A percentile compares a stretch with the other conserved stretches of the same genome.
These are phyloP conservation scores for Solenopsis invicta DNA, from an alignment of 1,140 invertebrate genomes.

Conservation along the genomic window DNA sequence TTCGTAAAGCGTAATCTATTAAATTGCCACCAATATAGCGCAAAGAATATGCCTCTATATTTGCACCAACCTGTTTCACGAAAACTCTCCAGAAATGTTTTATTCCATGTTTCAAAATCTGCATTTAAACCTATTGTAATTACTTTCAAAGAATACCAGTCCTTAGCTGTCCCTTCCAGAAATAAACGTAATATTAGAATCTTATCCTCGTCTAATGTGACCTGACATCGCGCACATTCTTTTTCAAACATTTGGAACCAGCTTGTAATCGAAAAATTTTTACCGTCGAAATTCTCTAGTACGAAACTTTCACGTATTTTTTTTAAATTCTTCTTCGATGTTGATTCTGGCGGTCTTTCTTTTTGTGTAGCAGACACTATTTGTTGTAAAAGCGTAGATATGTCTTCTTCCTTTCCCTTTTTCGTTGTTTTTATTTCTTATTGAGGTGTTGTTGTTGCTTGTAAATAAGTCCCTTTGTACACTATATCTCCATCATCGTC, in stretches of 20 bases:
- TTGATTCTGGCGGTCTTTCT: not conserved
- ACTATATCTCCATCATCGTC: not conserved
- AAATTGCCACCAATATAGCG: not conserved
- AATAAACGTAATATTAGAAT: not conserved
- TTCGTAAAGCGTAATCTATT: not conserved
- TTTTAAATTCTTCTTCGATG: not conserved
- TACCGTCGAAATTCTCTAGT: not conserved
- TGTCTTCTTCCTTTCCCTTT: not conserved
- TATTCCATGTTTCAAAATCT: not conserved
- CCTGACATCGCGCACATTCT: not conserved
- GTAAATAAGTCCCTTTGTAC: not conserved
- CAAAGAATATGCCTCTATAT: not conserved
- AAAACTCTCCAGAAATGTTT: not conserved
- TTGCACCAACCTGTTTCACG: not conserved
- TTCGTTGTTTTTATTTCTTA: not conserved
- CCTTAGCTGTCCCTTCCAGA: not conserved
- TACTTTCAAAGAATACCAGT: constrained; percentile 6
- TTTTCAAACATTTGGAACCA: not conserved
- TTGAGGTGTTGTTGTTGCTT: not conserved
- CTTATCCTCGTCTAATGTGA: not conserved
- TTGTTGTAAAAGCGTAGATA: not conserved
- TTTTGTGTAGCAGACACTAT: not conserved
- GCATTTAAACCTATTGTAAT: not conserved
- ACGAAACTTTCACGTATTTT: constrained; percentile 3
- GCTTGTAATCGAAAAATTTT: not conserved